Conservation (phyloP, 2,113 vertebrate genomes). For the Dendropsophus ebraccatus region DNA sequence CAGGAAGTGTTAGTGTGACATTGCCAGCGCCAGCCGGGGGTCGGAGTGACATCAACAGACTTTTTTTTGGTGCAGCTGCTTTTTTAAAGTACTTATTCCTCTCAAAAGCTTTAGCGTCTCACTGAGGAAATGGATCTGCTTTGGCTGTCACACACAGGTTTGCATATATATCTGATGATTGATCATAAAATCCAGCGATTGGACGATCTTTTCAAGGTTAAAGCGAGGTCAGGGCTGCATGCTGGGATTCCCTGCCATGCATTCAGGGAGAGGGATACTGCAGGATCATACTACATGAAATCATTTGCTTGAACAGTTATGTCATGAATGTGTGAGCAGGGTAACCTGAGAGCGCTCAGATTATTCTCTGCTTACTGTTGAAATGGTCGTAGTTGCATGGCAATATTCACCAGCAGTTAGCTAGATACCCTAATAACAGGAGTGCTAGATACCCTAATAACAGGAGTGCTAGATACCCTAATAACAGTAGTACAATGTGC, state of each 20-base stretch:
- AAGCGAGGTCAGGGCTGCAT: constrained; percentile 38
- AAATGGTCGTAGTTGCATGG: constrained; percentile 28
- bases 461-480: too few relatives aligned
- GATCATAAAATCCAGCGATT: background rate
- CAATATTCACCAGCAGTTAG: background rate
- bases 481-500: too few relatives aligned
- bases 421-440: constrained; percentile 3
- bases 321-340: constrained; percentile 39
- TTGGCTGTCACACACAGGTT: background rate
- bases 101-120: background rate
- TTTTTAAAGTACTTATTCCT: background rate
- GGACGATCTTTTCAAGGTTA: constrained; percentile 38
- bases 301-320: constrained; percentile 42
- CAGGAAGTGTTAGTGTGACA: background rate
- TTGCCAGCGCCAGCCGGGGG: background rate
- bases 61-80: background rate
- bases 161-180: background rate
- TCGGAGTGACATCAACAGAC: background rate
- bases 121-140: too few relatives aligned
- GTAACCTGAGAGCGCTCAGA: constrained; percentile 3
- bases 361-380: constrained; percentile 11
- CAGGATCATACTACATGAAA: constrained; percentile 41
- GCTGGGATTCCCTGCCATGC: constrained; percentile 47
- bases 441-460: too few relatives aligned
- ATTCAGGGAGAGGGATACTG: background rate